These are phyloP conservation scores for Harpalus rufipes DNA, from an alignment of 2,888 invertebrate species.

Conservation along the genomic window DNA sequence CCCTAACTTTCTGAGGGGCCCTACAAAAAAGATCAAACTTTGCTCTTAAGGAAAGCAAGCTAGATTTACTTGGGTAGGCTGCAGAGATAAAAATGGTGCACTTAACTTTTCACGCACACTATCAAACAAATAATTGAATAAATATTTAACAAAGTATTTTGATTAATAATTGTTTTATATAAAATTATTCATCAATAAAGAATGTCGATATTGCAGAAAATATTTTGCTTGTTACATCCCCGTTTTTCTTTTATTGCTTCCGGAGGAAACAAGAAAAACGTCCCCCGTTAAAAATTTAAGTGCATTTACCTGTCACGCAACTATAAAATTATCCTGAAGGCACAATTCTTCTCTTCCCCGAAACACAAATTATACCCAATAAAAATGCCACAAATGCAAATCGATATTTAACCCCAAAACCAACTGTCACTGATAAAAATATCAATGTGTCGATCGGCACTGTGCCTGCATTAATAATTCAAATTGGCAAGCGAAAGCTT, in stretches of 20 bases:
- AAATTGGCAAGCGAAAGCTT: conserved; percentile 20
- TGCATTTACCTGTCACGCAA: not conserved
- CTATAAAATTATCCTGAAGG: not conserved
- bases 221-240: not conserved
- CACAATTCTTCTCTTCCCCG: not conserved
- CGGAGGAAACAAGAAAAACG: not conserved
- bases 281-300: not conserved
- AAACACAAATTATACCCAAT: not conserved
- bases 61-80: not conserved
- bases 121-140: not conserved
- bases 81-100: conserved; percentile 1
- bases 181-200: no score
- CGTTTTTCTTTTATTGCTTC: not conserved
- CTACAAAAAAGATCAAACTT: conserved; percentile 3
- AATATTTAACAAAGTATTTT: not conserved
- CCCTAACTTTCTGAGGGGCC: not conserved
- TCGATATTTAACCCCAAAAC: conserved; percentile 18
- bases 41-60: not conserved
- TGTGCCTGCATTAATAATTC: conserved; percentile 8
- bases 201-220: not conserved
- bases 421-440: not conserved
- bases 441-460: not conserved
- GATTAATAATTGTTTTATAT: no score
- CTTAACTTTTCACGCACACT: not conserved
- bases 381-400: conserved; percentile 10